Conservation (phyloP, 2,888 invertebrate genomes). For the Schizotus pectinicornis region DNA sequence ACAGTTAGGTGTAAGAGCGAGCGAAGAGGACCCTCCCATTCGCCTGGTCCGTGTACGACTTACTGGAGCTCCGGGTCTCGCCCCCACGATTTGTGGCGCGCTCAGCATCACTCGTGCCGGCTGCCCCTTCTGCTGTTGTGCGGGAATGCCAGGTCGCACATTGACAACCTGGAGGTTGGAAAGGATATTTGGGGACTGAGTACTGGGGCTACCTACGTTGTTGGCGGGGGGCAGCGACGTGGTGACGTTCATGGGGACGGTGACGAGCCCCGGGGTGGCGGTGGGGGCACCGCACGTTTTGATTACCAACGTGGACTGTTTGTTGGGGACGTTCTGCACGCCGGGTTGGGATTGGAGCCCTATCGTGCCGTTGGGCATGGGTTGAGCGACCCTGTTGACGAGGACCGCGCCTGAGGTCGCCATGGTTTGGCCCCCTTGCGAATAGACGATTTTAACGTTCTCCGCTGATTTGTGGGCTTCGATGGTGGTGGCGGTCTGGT, state of each 20-base stretch:
- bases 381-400: constrained; percentile 68
- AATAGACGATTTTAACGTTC: constrained; percentile 50
- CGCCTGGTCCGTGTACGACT: constrained; percentile 55
- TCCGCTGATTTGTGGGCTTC: constrained; percentile 43
- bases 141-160: constrained; percentile 77
- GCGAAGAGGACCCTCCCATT: constrained; percentile 40
- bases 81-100: constrained; percentile 80
- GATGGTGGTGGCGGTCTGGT: constrained; percentile 41
- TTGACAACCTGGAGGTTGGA: constrained; percentile 84
- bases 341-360: constrained; percentile 64
- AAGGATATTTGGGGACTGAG: constrained; percentile 56
- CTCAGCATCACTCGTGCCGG: constrained; percentile 85
- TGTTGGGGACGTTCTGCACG: constrained; percentile 60
- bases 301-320: constrained; percentile 57
- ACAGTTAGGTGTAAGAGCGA: constrained; percentile 11
- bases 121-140: constrained; percentile 76
- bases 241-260: constrained; percentile 69
- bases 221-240: constrained; percentile 63
- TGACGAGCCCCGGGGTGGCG: constrained; percentile 64
- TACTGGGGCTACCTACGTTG: constrained; percentile 58
- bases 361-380: constrained; percentile 74
- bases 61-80: constrained; percentile 82
- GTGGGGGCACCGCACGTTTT: constrained; percentile 55
- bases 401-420: constrained; percentile 59
- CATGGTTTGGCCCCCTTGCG: constrained; percentile 61